Percentiles rank a stretch among this genome's conserved stretches.
These are phyloP conservation scores for Vombatus ursinus DNA, from an alignment of 2,113 vertebrate genomes.

Conservation along the genomic window DNA sequence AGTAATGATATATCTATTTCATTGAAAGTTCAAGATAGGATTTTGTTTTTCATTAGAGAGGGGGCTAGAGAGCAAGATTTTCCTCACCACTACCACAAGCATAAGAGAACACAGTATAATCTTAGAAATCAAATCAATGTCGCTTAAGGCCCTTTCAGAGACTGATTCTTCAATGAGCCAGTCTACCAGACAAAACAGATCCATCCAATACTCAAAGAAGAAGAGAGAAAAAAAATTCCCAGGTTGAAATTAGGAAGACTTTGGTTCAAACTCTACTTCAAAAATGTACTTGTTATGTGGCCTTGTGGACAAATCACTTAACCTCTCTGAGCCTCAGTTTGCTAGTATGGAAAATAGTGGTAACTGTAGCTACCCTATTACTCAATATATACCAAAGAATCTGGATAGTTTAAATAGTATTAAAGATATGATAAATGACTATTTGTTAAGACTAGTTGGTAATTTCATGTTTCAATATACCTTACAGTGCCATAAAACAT, in stretches of 20 bases:
- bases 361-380: neutral
- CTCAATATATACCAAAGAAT: neutral
- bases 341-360: neutral
- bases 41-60: constrained; percentile 29
- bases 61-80: neutral
- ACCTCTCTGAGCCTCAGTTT: neutral
- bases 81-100: neutral
- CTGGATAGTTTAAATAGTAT: constrained; percentile 22
- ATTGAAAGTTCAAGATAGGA: constrained; percentile 17
- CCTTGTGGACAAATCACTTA: neutral
- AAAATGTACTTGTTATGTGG: neutral
- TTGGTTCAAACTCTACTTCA: neutral
- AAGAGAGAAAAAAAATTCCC: constrained; percentile 6
- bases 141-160: neutral
- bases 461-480: neutral
- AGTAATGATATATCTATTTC: constrained; percentile 22
- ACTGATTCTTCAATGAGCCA: constrained; percentile 36
- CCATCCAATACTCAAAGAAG: constrained; percentile 15
- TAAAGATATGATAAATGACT: constrained; percentile 11
- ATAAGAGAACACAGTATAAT: constrained; percentile 24
- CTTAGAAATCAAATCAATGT: neutral
- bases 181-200: constrained; percentile 26
- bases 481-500: constrained; percentile 14
- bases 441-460: neutral
- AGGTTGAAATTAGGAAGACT: neutral